Evolutionary conservation across 2,797 vertebrate species (phyloP), one percentile per base, ranked within the genome.

Genomic region (Darevskia mixta): DNA sequence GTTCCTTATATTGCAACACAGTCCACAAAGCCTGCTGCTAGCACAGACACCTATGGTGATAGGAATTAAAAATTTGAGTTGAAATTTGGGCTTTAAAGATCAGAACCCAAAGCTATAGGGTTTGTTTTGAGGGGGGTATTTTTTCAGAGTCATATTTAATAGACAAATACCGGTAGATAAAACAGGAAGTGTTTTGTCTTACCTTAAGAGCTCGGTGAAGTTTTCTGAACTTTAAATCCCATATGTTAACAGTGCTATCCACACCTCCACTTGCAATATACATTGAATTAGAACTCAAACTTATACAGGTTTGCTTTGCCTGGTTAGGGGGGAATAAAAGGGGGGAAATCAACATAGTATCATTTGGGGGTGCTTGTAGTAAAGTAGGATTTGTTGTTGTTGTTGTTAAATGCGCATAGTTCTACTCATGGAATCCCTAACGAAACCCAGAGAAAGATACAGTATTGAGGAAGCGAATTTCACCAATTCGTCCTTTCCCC

Each of bases 221-320:
- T 91, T 97, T 98, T 93, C 97, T 98, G 91, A 97, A 97, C 95
- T 99, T 99, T 96, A 99, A 97, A 97, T 99, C 98, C 99, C 99
- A 99, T 95, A 99, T 98, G 95, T 99, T 98, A 83, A 99, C 98
- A 0, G 97, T 97, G 94, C 95, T 97, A 95, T 99, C 98, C 86
- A 98, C 96, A 83, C 99, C 99, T 87, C 99, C 99, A 27, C 98
- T 99, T 86, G 97, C 97, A 79, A 99, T 82, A 88, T 97, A 98
- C 79, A 98, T 98, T 79, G 98, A 98, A 1, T 96, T 98, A 1
- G 98, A 98, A 95, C 98, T 99, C 89, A 99, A 96, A 95, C 97
- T 97, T 73, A 99, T 97, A 49, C 98, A 98, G 0, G 98, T 99
- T 94, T 99, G 99, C 80, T 97, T 98, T 97, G 98, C 98, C 99